These are phyloP conservation scores for Oxytorus armatus DNA, from an alignment of 2,888 invertebrate genomes.

Conservation along the genomic window DNA sequence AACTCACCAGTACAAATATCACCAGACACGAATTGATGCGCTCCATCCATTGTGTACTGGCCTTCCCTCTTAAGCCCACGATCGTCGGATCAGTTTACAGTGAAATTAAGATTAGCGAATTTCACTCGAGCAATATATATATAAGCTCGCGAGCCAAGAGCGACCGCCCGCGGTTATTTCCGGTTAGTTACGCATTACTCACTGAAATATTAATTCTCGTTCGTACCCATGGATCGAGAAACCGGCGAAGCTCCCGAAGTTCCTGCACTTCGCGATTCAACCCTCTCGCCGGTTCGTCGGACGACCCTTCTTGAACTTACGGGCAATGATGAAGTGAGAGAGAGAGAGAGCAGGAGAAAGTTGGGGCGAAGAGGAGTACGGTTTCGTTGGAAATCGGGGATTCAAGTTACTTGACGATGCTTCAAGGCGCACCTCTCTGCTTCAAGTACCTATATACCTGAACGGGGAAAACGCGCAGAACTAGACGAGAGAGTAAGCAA, in stretches of 20 bases:
- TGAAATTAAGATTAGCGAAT: constrained; percentile 78
- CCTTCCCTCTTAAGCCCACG: background rate
- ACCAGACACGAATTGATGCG: too few species aligned
- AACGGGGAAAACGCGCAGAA: constrained; percentile 38
- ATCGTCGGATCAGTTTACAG: constrained; percentile 75
- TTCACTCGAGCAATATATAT: constrained; percentile 51
- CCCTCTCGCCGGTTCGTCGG: constrained; percentile 45
- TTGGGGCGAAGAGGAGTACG: constrained; percentile 27
- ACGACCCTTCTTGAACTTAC: constrained; percentile 52
- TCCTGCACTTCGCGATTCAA: constrained; percentile 34
- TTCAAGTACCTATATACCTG: constrained; percentile 37
- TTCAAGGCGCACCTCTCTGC: constrained; percentile 48
- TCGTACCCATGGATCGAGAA: constrained; percentile 64
- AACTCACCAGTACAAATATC: too few species aligned
- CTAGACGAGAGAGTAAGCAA: constrained; percentile 48
- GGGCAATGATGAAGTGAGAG: constrained; percentile 15
- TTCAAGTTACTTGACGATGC: constrained; percentile 61
- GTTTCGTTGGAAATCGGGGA: constrained; percentile 63
- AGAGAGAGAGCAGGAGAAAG: background rate
- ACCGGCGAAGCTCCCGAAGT: constrained; percentile 53
- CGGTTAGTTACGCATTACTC: constrained; percentile 72
- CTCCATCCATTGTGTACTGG: too few species aligned
- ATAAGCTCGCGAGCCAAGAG: constrained; percentile 22
- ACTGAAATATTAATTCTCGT: constrained; percentile 70
- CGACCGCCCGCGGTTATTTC: constrained; percentile 70